Evolutionary conservation across 2,888 invertebrate genomes (phyloP).

Genomic region (Dolichomitus sp.): DNA sequence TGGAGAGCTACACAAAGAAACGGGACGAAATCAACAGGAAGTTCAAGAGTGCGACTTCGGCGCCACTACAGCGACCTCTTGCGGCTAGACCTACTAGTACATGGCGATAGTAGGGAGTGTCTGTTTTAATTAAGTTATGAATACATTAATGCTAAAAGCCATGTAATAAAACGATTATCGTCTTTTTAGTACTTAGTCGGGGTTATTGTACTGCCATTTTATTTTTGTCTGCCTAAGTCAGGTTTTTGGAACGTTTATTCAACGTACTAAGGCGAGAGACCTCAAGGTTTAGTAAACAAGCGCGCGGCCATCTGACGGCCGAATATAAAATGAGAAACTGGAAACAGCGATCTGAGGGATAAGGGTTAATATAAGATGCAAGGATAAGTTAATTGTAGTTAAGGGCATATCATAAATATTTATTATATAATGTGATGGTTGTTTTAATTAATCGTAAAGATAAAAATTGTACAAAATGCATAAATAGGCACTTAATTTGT

Average conservation of each 20-base stretch:
- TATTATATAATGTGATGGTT: slow-evolving; percentile 1
- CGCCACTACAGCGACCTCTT: slow-evolving; percentile 59
- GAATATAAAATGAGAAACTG: neutral
- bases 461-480: neutral
- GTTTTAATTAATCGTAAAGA: neutral
- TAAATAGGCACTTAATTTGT: slow-evolving; percentile 8
- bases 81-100: slow-evolving; percentile 15
- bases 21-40: slow-evolving; percentile 57
- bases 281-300: neutral
- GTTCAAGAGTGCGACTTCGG: slow-evolving; percentile 48
- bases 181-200: slow-evolving; percentile 2
- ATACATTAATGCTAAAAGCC: neutral
- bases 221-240: neutral
- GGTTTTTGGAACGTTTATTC: neutral
- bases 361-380: neutral
- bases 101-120: neutral
- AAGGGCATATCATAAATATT: neutral
- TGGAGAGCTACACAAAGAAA: slow-evolving; percentile 22
- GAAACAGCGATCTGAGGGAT: neutral
- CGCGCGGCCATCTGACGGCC: neutral
- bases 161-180: neutral
- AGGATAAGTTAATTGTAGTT: neutral
- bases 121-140: neutral
- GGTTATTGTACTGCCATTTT: no score
- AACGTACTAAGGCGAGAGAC: neutral